These are phyloP conservation scores for Aphelinus atriplicis DNA, from an alignment of 1,140 invertebrate species.

Conservation along the genomic window DNA sequence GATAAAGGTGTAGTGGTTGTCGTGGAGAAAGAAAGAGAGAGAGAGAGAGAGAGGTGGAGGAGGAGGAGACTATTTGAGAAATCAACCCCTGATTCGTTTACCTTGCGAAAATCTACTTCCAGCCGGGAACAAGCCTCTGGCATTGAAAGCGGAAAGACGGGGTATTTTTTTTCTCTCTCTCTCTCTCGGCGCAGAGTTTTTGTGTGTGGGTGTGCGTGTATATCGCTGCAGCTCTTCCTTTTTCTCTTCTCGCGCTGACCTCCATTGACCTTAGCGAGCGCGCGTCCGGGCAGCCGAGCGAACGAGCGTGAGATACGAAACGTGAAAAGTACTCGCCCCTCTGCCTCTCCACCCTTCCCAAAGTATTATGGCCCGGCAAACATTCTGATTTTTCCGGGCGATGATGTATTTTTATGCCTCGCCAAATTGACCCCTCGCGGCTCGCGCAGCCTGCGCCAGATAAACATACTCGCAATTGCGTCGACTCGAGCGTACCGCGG, in stretches of 20 bases:
- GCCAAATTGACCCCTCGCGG: too few relatives aligned
- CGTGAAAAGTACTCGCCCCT: conserved; percentile 13
- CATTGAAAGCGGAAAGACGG: conserved; percentile 45
- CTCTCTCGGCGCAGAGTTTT: too few relatives aligned
- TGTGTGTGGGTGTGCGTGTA: too few relatives aligned
- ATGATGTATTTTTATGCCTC: conserved; percentile 14
- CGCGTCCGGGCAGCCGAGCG: too few relatives aligned
- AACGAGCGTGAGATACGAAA: background rate
- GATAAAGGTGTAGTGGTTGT: conserved; percentile 44
- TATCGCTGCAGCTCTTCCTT: background rate
- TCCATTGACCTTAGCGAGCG: conserved; percentile 1
- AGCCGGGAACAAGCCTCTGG: conserved; percentile 37
- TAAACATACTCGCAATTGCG: too few relatives aligned
- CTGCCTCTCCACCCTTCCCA: too few relatives aligned
- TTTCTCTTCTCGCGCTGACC: conserved; percentile 20
- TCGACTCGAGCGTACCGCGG: too few relatives aligned
- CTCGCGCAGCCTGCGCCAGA: too few relatives aligned
- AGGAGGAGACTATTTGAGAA: conserved; percentile 49
- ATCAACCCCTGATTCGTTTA: conserved; percentile 57
- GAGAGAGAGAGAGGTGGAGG: conserved; percentile 31
- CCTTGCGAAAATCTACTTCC: conserved; percentile 45
- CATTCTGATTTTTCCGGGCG: conserved; percentile 19
- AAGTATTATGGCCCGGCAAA: background rate
- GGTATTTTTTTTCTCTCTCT: background rate
- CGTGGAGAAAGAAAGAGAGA: conserved; percentile 38